phyloP scores from a whole-genome alignment of 2,888 invertebrate species.

The Osmoderma eremita region DNA sequence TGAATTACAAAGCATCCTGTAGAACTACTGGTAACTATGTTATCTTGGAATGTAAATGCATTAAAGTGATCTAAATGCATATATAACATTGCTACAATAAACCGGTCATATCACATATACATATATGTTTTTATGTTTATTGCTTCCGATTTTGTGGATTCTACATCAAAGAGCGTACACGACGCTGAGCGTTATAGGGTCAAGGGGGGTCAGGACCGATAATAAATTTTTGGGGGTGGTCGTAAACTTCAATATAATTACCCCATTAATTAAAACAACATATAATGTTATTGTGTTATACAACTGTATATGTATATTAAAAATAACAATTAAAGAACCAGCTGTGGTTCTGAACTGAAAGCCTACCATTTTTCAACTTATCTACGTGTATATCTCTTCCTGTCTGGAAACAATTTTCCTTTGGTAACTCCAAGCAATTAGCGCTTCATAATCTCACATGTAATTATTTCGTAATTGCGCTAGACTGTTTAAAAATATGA shows the following conservation, averaged over 20 bases:
- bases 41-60: no score
- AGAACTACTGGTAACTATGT: no score
- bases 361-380: constrained; percentile 17
- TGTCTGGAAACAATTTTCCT: constrained; percentile 30
- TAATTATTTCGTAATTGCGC: constrained; percentile 31
- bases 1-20: no score
- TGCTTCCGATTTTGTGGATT: constrained; percentile 30
- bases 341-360: constrained; percentile 18
- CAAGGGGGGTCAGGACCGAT: constrained; percentile 22
- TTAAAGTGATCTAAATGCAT: no score
- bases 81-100: not conserved
- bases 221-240: constrained; percentile 36
- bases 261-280: constrained; percentile 36
- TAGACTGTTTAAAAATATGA: no score
- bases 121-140: constrained; percentile 30
- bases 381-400: constrained; percentile 27
- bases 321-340: constrained; percentile 27
- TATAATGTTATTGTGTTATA: constrained; percentile 26
- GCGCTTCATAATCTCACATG: constrained; percentile 24
- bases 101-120: constrained; percentile 17
- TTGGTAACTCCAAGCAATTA: constrained; percentile 25
- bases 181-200: constrained; percentile 14
- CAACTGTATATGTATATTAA: constrained; percentile 27
- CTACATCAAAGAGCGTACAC: constrained; percentile 20
- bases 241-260: constrained; percentile 35